Conservation (phyloP, 2,888 invertebrate genomes). For the Malacosoma neustria region DNA sequence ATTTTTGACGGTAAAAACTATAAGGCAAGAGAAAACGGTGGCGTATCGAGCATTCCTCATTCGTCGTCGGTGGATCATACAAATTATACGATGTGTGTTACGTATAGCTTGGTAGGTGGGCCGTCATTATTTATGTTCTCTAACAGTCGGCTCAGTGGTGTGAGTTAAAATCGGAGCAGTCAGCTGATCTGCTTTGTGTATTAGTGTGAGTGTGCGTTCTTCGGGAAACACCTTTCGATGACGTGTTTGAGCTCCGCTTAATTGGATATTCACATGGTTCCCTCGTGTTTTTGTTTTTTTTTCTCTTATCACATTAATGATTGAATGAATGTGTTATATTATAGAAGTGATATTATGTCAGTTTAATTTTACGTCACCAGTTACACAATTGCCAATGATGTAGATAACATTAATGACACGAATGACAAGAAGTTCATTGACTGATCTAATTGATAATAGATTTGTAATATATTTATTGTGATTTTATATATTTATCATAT, state of each 20-base stretch:
- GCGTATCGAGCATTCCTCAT: constrained; percentile 59
- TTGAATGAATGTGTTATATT: constrained; percentile 34
- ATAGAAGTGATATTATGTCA: constrained; percentile 21
- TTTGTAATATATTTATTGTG: too few relatives aligned
- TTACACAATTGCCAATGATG: constrained; percentile 6
- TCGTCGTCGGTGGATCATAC: constrained; percentile 56
- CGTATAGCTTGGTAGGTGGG: constrained; percentile 72
- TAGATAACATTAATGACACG: too few relatives aligned
- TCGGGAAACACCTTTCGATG: constrained; percentile 75
- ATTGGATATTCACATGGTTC: constrained; percentile 73
- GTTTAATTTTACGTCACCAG: constrained; percentile 12
- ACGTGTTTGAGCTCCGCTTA: constrained; percentile 70
- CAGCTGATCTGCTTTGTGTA: constrained; percentile 61
- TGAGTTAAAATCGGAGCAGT: constrained; percentile 74
- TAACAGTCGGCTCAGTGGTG: constrained; percentile 67
- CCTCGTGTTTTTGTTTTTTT: constrained; percentile 42
- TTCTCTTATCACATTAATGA: constrained; percentile 4
- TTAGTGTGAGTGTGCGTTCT: constrained; percentile 59
- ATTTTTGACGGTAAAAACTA: constrained; percentile 48
- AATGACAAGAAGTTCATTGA: not conserved
- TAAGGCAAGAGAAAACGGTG: constrained; percentile 47
- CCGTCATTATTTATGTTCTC: constrained; percentile 75
- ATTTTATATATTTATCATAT: too few relatives aligned
- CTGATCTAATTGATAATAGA: too few relatives aligned
- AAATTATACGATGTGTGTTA: constrained; percentile 69